Percentiles rank a stretch among this genome's conserved stretches.
Evolutionary conservation across 2,888 invertebrate species (phyloP).

Genomic region (Sinopyrophorus schimmeli): DNA sequence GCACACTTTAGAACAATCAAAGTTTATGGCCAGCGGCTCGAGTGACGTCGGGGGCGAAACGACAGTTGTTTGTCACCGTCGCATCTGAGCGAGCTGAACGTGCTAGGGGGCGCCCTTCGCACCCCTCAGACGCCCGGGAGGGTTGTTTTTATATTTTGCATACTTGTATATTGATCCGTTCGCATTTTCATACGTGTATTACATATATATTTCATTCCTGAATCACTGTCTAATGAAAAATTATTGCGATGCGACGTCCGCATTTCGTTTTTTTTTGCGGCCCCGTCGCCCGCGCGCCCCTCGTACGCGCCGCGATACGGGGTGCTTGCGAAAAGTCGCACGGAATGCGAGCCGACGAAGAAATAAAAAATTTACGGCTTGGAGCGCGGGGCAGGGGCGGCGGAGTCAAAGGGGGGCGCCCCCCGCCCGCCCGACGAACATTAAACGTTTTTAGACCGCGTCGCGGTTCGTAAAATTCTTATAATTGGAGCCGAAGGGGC

Average conservation of each 20-base stretch:
- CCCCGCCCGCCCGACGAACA: too few relatives aligned
- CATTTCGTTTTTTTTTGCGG: too few relatives aligned
- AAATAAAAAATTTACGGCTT: too few relatives aligned
- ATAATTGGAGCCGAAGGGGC: constrained; percentile 9
- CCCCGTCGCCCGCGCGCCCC: too few relatives aligned
- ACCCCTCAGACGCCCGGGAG: constrained; percentile 38
- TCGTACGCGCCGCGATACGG: too few relatives aligned
- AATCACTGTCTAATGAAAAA: constrained; percentile 45
- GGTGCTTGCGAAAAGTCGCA: too few relatives aligned
- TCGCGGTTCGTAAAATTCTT: constrained; percentile 26
- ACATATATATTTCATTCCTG: constrained; percentile 47
- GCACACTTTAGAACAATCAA: constrained; percentile 42
- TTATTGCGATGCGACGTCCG: constrained; percentile 45
- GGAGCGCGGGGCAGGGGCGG: too few relatives aligned
- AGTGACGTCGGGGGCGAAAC: constrained; percentile 43
- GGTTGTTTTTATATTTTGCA: constrained; percentile 51
- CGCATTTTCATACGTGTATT: constrained; percentile 50
- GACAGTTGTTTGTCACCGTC: constrained; percentile 52
- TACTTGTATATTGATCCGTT: constrained; percentile 51
- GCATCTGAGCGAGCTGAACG: constrained; percentile 40
- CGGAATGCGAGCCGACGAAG: too few relatives aligned
- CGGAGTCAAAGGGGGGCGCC: too few relatives aligned
- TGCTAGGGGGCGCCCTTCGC: constrained; percentile 36
- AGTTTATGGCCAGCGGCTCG: constrained; percentile 42
- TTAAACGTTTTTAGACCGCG: too few relatives aligned